Conservation (phyloP, 2,888 invertebrate species). For the Lypha dubia region DNA sequence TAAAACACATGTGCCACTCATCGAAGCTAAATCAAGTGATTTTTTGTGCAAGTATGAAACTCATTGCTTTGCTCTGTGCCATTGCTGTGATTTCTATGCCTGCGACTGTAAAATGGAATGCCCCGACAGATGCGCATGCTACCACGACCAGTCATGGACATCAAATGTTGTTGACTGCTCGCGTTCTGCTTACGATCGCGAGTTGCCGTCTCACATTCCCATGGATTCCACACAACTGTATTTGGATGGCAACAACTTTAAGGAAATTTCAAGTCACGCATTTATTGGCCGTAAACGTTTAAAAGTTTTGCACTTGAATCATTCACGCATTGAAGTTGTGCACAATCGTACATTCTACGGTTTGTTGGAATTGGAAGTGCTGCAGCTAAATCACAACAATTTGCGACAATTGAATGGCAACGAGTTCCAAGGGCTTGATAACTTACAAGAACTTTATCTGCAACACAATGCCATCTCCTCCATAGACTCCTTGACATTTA, state of each 20-base stretch:
- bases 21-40: constrained; percentile 93
- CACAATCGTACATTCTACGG: constrained; percentile 97
- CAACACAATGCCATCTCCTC: constrained; percentile 92
- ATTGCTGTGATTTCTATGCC: constrained; percentile 98
- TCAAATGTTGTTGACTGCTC: constrained; percentile 97
- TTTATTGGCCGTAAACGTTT: constrained; percentile 97
- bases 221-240: constrained; percentile 98
- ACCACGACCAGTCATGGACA: constrained; percentile 96
- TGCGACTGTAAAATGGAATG: constrained; percentile 99
- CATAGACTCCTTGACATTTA: constrained; percentile 93
- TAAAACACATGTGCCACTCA: constrained; percentile 91
- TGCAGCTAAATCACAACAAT: constrained; percentile 94
- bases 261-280: constrained; percentile 93
- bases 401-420: constrained; percentile 91
- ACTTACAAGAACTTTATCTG: constrained; percentile 92
- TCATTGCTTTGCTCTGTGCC: constrained; percentile 96
- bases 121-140: constrained; percentile 96
- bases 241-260: constrained; percentile 95
- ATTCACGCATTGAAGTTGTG: constrained; percentile 92
- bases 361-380: constrained; percentile 89
- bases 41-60: constrained; percentile 96
- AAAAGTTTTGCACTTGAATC: constrained; percentile 93
- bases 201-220: constrained; percentile 93
- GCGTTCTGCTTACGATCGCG: constrained; percentile 89
- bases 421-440: constrained; percentile 92